Evolutionary conservation across 2,113 vertebrate genomes (phyloP), one percentile per base, ranked within the genome.

Genomic region (Vanacampus margaritifer): DNA sequence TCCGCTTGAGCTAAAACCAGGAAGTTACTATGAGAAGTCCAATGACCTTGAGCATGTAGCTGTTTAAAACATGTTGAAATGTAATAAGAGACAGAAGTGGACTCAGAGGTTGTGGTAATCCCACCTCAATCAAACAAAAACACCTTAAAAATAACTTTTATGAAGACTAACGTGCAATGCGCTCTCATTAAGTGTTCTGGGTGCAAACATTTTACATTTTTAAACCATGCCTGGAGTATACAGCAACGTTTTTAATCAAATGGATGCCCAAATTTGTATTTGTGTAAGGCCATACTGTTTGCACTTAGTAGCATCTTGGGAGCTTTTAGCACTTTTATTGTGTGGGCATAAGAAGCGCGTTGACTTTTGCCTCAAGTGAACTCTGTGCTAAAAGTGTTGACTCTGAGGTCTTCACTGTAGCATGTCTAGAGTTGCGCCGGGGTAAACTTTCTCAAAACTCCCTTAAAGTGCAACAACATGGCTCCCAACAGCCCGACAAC

Each of bases 361-460:
- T 57, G 26, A 57, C 54, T 72, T 75, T 68, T 71, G 62, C 65
- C 68, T 71, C 50, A 21, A 10, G 36, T 23, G 28, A 66, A 69
- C 58, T 61, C 41, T 51, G 64, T 35, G 68, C 39, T 64, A 61
- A 73, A 59, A 45, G 32, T 6, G 9, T 68, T 72, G n/a, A 63
- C 62, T 58, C 21, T 43, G 12, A 57, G 39, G 35, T 73, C 63
- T 71, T 45, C 39, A 76, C 36, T 68, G 37, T 26, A 41, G 60
- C 60, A 62, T 59, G 32, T 32, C 74, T 82, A 39, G 74, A 71
- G 75, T 78, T 82, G 68, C 65, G 70, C 77, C 77, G 79, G 78
- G 60, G 67, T 85, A 85, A 90, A 61, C 89, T 86, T 87, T 87
- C 64, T 60, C 72, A 72, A 79, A 72, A 50, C 11, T 13, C 19